phyloP scores from a whole-genome alignment of 2,113 vertebrate genomes.

The Beaufortia kweichowensis region DNA sequence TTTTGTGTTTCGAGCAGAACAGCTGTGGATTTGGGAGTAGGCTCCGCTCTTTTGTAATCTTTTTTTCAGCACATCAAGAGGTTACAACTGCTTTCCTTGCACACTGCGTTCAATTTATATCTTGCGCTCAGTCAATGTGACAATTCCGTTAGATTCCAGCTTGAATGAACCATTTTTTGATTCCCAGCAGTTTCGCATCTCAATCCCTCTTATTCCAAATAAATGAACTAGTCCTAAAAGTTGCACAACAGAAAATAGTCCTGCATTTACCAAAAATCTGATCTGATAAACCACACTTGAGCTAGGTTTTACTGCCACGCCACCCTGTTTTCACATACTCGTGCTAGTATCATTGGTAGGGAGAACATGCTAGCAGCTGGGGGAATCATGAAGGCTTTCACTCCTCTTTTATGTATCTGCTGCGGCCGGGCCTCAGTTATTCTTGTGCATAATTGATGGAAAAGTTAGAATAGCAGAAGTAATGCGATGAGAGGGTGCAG shows the following conservation, averaged over 20 bases:
- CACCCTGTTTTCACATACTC: background rate
- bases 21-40: constrained; percentile 55
- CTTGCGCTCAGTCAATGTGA: background rate
- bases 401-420: constrained; percentile 70
- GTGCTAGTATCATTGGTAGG: constrained; percentile 59
- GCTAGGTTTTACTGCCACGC: constrained; percentile 16
- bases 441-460: constrained; percentile 83
- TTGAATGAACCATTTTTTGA: background rate
- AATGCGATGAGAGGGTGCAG: constrained; percentile 82
- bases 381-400: constrained; percentile 57
- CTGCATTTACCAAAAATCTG: background rate
- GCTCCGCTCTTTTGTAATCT: constrained; percentile 13
- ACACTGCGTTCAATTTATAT: constrained; percentile 8
- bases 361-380: constrained; percentile 59
- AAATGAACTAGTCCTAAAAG: constrained; percentile 21
- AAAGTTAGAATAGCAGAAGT: constrained; percentile 84
- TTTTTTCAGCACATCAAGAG: constrained; percentile 13
- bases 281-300: constrained; percentile 9
- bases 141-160: background rate
- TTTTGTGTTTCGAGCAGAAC: constrained; percentile 66
- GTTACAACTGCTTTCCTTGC: background rate
- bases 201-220: background rate
- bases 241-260: background rate
- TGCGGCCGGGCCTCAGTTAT: constrained; percentile 71
- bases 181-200: background rate